Conservation (phyloP, 2,113 vertebrate genomes). For the Sander vitreus region DNA sequence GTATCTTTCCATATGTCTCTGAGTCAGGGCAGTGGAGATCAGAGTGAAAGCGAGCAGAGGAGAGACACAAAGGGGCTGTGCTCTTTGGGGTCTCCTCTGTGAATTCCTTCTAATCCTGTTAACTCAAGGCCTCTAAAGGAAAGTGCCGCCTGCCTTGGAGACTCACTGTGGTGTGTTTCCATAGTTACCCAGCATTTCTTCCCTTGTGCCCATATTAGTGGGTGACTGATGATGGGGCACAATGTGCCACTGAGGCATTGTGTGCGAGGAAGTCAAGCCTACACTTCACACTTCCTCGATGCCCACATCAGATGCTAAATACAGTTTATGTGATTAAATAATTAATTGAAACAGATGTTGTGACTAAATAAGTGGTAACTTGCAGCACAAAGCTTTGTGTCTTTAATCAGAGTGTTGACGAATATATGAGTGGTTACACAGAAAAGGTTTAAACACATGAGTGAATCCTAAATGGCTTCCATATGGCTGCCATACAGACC, state of each 20-base stretch:
- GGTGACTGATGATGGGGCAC: constrained; percentile 13
- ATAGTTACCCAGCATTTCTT: constrained; percentile 66
- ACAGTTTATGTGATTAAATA: constrained; percentile 28
- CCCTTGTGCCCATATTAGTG: constrained; percentile 11
- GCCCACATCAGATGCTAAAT: constrained; percentile 16
- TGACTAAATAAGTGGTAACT: constrained; percentile 15
- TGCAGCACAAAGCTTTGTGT: constrained; percentile 5
- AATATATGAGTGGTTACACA: neutral
- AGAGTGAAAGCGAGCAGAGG: constrained; percentile 9
- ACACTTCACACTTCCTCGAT: constrained; percentile 3
- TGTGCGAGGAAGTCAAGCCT: constrained; percentile 20
- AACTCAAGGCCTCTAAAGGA: constrained; percentile 54
- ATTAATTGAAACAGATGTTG: constrained; percentile 42
- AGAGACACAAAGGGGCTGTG: constrained; percentile 30
- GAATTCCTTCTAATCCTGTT: constrained; percentile 68
- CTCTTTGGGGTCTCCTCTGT: constrained; percentile 45
- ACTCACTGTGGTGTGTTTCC: constrained; percentile 65
- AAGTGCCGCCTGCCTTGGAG: constrained; percentile 27
- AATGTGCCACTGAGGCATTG: constrained; percentile 1
- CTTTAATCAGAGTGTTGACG: constrained; percentile 24
- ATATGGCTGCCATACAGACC: neutral
- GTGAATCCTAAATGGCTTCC: neutral
- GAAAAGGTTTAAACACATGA: constrained; percentile 1
- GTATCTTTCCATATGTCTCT: neutral
- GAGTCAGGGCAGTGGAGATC: neutral